Evolutionary conservation across 1,140 invertebrate species (phyloP).

Genomic region (Mesaphorura yosii): DNA sequence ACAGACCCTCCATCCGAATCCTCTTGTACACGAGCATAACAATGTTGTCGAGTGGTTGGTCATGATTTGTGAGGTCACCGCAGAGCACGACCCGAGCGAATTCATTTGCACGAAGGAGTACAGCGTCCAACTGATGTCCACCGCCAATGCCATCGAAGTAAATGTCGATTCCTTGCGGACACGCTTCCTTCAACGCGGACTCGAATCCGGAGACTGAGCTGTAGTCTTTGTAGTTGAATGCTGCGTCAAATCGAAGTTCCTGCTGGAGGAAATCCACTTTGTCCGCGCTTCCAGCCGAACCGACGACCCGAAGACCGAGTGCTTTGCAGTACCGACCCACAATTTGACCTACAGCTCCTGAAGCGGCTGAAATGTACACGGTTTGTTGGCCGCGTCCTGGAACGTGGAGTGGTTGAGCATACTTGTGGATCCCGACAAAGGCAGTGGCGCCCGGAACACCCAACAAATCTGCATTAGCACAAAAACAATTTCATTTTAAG

Average conservation of each 20-base stretch:
- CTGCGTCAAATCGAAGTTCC: constrained; percentile 4
- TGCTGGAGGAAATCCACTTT: not conserved
- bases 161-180: constrained; percentile 7
- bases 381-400: not conserved
- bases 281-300: not conserved
- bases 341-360: constrained; percentile 4
- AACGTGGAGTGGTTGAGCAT: not conserved
- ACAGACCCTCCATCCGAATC: constrained; percentile 49
- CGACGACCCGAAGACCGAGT: constrained; percentile 1
- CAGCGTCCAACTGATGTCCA: not conserved
- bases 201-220: not conserved
- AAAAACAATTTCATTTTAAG: too few relatives aligned
- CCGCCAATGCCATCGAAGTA: constrained; percentile 8
- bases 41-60: constrained; percentile 21
- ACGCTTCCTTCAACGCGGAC: not conserved
- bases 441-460: not conserved
- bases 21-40: constrained; percentile 35
- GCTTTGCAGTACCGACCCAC: constrained; percentile 5
- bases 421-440: not conserved
- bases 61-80: not conserved
- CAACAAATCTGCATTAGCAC: too few relatives aligned
- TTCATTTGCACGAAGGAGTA: not conserved
- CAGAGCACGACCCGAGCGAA: not conserved
- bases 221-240: constrained; percentile 4
- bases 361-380: not conserved